Conservation (phyloP, 2,888 invertebrate genomes). For the Ochropleura plecta region DNA sequence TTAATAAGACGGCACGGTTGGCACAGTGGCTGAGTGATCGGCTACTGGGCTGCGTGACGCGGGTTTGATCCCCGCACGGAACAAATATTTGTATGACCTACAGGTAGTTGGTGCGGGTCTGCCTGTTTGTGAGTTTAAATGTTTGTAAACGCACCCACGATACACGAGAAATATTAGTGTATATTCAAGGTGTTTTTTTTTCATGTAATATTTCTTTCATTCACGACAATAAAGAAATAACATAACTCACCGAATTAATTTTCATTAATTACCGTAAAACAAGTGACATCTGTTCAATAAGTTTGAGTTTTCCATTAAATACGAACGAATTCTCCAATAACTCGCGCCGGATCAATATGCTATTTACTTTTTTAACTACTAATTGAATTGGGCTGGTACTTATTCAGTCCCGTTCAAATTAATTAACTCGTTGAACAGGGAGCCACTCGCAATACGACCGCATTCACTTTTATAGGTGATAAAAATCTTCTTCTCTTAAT, state of each 20-base stretch:
- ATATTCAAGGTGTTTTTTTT: no score
- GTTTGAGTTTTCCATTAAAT: constrained; percentile 63
- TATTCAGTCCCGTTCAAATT: constrained; percentile 79
- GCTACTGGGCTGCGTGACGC: no score
- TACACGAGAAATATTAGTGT: no score
- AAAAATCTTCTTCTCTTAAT: constrained; percentile 72
- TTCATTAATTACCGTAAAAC: constrained; percentile 51
- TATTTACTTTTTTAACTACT: constrained; percentile 81
- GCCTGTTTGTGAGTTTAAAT: no score
- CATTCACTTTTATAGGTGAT: constrained; percentile 77
- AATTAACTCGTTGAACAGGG: constrained; percentile 77
- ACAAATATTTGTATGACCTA: no score
- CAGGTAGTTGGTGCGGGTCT: no score
- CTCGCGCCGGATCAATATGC: constrained; percentile 70
- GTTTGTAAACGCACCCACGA: no score
- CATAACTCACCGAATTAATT: constrained; percentile 54
- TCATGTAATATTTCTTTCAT: neutral
- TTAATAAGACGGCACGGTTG: no score
- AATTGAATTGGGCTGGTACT: constrained; percentile 81
- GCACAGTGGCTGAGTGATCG: no score
- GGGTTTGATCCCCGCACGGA: no score
- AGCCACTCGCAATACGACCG: constrained; percentile 67
- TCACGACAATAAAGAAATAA: constrained; percentile 1
- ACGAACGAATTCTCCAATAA: constrained; percentile 60
- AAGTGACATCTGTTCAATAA: constrained; percentile 56